A percentile compares a stretch with the other conserved stretches of the same genome.
These are phyloP conservation scores for Calyptommatus sinebrachiatus DNA, from an alignment of 2,113 vertebrate species.

Conservation along the genomic window DNA sequence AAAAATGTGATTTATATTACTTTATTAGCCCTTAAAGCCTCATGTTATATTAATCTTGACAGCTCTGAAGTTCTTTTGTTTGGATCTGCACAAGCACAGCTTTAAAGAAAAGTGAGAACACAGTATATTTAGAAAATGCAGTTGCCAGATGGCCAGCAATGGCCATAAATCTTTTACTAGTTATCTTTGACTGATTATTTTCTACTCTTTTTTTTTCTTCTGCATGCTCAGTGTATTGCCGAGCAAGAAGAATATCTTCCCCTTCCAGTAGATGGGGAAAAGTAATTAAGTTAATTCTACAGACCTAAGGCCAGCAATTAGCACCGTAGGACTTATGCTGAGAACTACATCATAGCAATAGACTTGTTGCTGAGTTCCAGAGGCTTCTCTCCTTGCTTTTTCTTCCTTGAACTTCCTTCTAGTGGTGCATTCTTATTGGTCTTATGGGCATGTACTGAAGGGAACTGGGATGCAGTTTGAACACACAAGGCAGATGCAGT, in stretches of 20 bases:
- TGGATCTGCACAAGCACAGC: neutral
- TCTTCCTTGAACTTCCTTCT: too few relatives aligned
- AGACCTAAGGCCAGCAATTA: too few relatives aligned
- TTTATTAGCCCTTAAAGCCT: constrained; percentile 26
- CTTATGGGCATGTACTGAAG: too few relatives aligned
- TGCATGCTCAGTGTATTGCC: neutral
- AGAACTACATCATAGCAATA: too few relatives aligned
- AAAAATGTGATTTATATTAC: constrained; percentile 16
- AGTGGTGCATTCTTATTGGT: too few relatives aligned
- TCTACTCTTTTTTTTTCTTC: neutral
- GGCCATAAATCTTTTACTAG: neutral
- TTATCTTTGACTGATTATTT: neutral
- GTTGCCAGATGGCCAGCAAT: neutral
- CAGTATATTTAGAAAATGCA: constrained; percentile 1
- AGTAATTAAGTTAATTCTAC: too few relatives aligned
- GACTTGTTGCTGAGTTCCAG: too few relatives aligned
- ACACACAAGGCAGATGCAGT: too few relatives aligned
- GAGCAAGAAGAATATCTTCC: neutral
- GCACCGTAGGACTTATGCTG: too few relatives aligned
- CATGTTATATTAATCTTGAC: neutral
- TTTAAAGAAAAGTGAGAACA: constrained; percentile 18
- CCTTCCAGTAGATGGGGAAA: neutral
- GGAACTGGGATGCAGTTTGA: too few relatives aligned
- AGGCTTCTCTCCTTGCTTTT: too few relatives aligned
- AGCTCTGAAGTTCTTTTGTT: constrained; percentile 23